Evolutionary conservation across 2,113 vertebrate species (phyloP).

Genomic region (Cryptomyrus ogoouensis): DNA sequence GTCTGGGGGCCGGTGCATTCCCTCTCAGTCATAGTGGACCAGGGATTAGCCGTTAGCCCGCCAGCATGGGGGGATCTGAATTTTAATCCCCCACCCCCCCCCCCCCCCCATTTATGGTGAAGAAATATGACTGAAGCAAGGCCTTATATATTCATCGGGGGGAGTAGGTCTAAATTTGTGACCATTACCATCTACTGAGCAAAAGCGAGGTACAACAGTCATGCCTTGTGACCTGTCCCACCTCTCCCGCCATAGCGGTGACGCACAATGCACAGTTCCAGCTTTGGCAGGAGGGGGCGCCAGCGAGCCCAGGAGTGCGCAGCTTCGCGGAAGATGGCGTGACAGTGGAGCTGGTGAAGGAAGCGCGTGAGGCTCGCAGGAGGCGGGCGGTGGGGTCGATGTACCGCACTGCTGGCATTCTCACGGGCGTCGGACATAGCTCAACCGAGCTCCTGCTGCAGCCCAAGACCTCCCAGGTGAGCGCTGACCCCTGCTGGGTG

Average conservation of each 20-base stretch:
- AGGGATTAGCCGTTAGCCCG: neutral
- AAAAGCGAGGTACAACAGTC: conserved; percentile 52
- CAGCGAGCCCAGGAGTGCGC: conserved; percentile 55
- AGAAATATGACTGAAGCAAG: conserved; percentile 7
- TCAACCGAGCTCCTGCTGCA: conserved; percentile 59
- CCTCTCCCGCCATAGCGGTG: conserved; percentile 48
- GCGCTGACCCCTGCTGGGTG: conserved; percentile 20
- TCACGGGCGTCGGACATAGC: conserved; percentile 65
- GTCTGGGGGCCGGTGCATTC: conserved; percentile 19
- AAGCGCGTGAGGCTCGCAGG: conserved; percentile 60
- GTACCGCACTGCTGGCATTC: conserved; percentile 61
- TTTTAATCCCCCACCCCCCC: neutral
- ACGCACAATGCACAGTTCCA: conserved; percentile 61
- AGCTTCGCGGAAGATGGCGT: conserved; percentile 62
- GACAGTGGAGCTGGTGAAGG: conserved; percentile 61
- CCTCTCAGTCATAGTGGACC: neutral
- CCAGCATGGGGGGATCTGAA: neutral
- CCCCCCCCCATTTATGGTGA: neutral
- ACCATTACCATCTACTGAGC: neutral
- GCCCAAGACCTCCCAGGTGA: conserved; percentile 59
- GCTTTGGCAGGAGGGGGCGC: conserved; percentile 59
- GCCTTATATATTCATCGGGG: neutral
- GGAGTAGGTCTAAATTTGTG: neutral
- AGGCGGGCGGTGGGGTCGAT: conserved; percentile 51
- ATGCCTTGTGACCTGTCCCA: conserved; percentile 37